These are phyloP conservation scores for Salminus brasiliensis DNA, from an alignment of 2,113 vertebrate genomes.

Conservation along the genomic window DNA sequence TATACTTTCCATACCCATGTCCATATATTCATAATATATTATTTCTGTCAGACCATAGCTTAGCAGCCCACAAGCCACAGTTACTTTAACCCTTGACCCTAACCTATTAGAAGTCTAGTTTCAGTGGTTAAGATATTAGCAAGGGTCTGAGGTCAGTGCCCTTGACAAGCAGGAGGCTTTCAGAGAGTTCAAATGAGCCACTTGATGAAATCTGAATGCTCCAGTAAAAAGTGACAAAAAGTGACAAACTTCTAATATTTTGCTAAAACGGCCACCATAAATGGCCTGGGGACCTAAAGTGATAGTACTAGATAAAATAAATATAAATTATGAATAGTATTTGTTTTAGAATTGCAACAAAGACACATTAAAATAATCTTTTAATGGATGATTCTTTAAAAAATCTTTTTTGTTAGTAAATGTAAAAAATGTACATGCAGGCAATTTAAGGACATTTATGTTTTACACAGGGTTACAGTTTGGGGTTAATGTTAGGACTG, in stretches of 20 bases:
- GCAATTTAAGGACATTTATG: too few relatives aligned
- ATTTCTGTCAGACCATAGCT: neutral
- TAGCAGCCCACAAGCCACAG: conserved; percentile 20
- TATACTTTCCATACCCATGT: neutral
- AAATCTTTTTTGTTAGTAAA: too few relatives aligned
- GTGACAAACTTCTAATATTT: neutral
- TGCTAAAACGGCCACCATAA: neutral
- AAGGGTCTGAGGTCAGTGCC: conserved; percentile 14
- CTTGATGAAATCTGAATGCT: neutral
- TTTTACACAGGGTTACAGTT: too few relatives aligned
- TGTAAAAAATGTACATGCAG: too few relatives aligned
- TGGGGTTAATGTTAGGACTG: too few relatives aligned
- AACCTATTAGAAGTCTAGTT: conserved; percentile 23
- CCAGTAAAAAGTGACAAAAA: neutral
- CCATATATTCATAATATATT: neutral
- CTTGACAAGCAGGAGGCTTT: neutral
- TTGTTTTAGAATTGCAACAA: too few relatives aligned
- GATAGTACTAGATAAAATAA: too few relatives aligned
- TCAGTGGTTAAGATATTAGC: conserved; percentile 37
- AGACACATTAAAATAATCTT: too few relatives aligned
- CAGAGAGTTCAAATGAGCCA: neutral
- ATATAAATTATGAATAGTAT: too few relatives aligned
- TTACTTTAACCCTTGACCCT: conserved; percentile 29
- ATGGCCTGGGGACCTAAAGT: neutral
- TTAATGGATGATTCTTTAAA: too few relatives aligned